Evolutionary conservation across 2,888 invertebrate genomes (phyloP).

Genomic region (Julus scandinavius): DNA sequence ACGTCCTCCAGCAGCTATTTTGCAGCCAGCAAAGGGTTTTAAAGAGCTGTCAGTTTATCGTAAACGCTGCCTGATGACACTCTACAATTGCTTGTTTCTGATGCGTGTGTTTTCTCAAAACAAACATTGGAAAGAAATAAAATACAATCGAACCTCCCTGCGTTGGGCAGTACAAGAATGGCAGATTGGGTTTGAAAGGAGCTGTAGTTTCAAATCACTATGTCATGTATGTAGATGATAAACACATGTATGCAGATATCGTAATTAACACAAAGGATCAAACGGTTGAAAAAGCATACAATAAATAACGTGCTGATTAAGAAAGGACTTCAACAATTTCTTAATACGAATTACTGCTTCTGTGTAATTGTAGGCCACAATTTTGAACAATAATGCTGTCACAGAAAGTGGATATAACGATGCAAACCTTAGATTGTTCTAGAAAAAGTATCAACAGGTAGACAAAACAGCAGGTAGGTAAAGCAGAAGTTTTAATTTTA

Average conservation of each 20-base stretch:
- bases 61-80: conserved; percentile 6
- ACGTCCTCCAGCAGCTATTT: not conserved
- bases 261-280: no score
- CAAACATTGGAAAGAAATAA: not conserved
- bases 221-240: not conserved
- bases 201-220: not conserved
- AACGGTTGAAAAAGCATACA: no score
- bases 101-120: conserved; percentile 35
- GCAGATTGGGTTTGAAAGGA: not conserved
- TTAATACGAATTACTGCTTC: no score
- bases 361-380: no score
- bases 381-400: no score
- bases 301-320: no score
- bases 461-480: no score
- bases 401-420: no score
- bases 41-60: conserved; percentile 19
- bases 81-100: conserved; percentile 1
- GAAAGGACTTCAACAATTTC: no score
- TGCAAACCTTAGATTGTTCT: no score
- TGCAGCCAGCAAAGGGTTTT: not conserved
- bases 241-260: not conserved
- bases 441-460: no score
- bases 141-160: not conserved
- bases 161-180: not conserved
- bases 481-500: no score